A percentile compares a stretch with the other conserved stretches of the same genome.
These are phyloP conservation scores for Conops quadrifasciatus DNA, from an alignment of 2,888 invertebrate species.

Conservation along the genomic window DNA sequence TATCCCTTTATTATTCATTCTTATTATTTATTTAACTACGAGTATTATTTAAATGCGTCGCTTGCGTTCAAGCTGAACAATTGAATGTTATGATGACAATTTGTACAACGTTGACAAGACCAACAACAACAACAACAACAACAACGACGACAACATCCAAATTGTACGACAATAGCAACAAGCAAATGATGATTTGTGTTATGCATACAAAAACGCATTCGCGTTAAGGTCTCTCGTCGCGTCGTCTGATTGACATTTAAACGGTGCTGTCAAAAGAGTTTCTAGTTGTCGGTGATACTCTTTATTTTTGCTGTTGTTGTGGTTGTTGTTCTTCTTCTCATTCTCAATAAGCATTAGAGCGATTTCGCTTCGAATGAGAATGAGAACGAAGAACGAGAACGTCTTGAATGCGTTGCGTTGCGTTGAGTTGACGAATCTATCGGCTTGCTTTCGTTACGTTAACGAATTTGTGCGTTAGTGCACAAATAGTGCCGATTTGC, in stretches of 20 bases:
- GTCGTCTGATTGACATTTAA: slow-evolving; percentile 53
- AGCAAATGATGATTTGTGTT: too few relatives aligned
- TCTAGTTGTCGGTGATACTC: slow-evolving; percentile 16
- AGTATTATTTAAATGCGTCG: slow-evolving; percentile 8
- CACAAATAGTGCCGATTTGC: too few relatives aligned
- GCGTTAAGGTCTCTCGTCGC: slow-evolving; percentile 33
- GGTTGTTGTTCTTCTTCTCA: slow-evolving; percentile 18
- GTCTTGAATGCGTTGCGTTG: too few relatives aligned
- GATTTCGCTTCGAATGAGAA: too few relatives aligned
- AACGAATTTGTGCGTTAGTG: too few relatives aligned
- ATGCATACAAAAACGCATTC: slow-evolving; percentile 44
- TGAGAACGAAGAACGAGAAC: too few relatives aligned
- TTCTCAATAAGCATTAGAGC: background rate
- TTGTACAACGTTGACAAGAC: slow-evolving; percentile 15
- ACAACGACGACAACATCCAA: too few relatives aligned
- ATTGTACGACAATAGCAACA: too few relatives aligned
- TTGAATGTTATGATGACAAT: slow-evolving; percentile 38
- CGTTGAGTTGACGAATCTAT: too few relatives aligned
- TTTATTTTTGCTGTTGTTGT: slow-evolving; percentile 27
- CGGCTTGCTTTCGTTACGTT: too few relatives aligned
- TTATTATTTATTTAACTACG: background rate
- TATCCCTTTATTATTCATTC: slow-evolving; percentile 7
- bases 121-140: slow-evolving; percentile 14
- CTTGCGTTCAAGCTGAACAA: slow-evolving; percentile 25
- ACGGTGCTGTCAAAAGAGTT: slow-evolving; percentile 34